Base-by-base conservation (phyloP, 2,888 invertebrate species). In the Tuberolachnus salignus region DNA sequence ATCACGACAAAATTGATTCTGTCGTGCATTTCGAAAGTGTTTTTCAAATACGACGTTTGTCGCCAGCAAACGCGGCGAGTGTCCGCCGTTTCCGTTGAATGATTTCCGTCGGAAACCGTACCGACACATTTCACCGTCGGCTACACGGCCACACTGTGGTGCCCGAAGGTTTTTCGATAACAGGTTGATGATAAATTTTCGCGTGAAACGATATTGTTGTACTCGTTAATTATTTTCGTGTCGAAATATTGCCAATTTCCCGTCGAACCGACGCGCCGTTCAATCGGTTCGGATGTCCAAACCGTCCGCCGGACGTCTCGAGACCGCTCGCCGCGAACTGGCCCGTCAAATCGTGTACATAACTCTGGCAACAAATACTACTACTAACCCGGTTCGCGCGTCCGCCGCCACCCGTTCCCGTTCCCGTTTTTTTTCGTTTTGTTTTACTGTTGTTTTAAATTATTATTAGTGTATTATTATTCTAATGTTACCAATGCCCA, bases 401-500 rank as follows among this genome's bases (percentile, higher is more conserved):
- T 19, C 21, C 49, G 11, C 14, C 14, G n/a, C n/a, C n/a, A n/a
- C n/a, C n/a, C n/a, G n/a, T 26, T 26, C 16, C 23, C 10, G 23
- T 19, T 59, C 46, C 13, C 13, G 3, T n/a, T 21, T 10, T 49
- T 53, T 34, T 21, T 44, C 10, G 3, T 67, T 53, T 21, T 59
- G 23, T 59, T 71, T 44, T 46, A 10, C 59, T 49, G 16, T 53
- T 19, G 10, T 63, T 26, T 59, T 49, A 10, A 42, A 4, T 13
- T 26, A 34, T 74, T 26, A n/a, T n/a, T n/a, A n/a, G n/a, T 42
- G 1, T n/a, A 51, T 42, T 34, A 34, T 16, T 14, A 49, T 74
- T 64, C 75, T 75, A 66, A 78, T 78, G 78, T 78, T 69, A 59
- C 78, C 67, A 26, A 69, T 51, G 61, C 34, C n/a, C 16, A 10